Conservation (phyloP, 2,797 vertebrate genomes). For the Rhynchonycteris naso region DNA sequence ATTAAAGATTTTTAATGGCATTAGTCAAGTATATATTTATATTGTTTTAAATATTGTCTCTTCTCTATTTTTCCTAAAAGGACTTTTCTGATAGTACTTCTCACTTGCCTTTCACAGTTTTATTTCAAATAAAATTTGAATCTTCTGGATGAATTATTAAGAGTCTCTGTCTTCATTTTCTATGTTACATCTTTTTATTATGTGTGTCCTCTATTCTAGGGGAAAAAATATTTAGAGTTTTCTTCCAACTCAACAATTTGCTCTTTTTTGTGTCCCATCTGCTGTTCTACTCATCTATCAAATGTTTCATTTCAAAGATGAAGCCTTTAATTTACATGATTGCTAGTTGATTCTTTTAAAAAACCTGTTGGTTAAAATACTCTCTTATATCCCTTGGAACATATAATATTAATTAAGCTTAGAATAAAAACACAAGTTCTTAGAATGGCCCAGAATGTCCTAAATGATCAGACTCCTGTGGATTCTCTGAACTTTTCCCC, state of each 20-base stretch:
- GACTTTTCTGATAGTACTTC: neutral
- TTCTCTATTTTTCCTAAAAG: neutral
- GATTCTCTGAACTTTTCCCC: neutral
- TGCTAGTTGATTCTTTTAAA: neutral
- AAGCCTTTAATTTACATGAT: slow-evolving; percentile 27
- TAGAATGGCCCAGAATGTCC: neutral
- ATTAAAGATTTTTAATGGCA: neutral
- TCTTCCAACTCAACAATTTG: neutral
- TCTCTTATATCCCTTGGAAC: neutral
- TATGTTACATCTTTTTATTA: neutral
- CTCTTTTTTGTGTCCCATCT: neutral
- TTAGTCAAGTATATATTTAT: neutral
- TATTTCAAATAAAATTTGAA: neutral
- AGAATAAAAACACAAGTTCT: neutral
- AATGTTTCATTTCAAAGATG: slow-evolving; percentile 33
- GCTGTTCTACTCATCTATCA: neutral
- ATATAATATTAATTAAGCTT: neutral
- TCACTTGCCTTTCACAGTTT: neutral
- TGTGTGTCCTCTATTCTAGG: neutral
- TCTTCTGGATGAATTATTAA: neutral
- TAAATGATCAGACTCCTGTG: neutral
- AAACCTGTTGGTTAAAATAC: neutral
- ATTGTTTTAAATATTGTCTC: neutral
- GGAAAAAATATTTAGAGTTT: neutral
- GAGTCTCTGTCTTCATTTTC: neutral